These are phyloP conservation scores for Cydia fagiglandana DNA, from an alignment of 1,140 invertebrate genomes.

Conservation along the genomic window DNA sequence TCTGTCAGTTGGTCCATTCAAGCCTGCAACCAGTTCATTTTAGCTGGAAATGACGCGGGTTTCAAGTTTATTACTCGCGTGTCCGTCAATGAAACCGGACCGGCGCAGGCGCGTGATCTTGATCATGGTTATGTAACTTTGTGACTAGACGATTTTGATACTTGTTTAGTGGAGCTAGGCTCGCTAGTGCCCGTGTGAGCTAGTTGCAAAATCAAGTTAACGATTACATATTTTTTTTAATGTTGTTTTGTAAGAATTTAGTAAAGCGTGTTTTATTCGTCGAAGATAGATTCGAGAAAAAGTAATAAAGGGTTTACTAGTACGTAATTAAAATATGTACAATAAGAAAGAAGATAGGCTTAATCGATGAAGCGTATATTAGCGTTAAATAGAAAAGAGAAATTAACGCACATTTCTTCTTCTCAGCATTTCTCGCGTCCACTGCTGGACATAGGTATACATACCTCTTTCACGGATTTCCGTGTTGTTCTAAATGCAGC, in stretches of 20 bases:
- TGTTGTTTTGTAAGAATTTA: too few relatives aligned
- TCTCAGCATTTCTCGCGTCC: too few relatives aligned
- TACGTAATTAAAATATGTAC: too few relatives aligned
- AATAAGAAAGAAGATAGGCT: too few relatives aligned
- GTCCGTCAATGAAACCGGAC: conserved; percentile 41
- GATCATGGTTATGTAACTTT: conserved; percentile 9
- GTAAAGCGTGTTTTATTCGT: background rate
- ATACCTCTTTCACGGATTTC: too few relatives aligned
- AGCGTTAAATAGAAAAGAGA: too few relatives aligned
- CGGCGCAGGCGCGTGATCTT: conserved; percentile 13
- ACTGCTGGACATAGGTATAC: too few relatives aligned
- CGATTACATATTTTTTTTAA: background rate
- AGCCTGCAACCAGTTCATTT: conserved; percentile 29
- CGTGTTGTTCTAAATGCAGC: too few relatives aligned
- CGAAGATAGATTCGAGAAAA: too few relatives aligned
- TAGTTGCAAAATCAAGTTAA: background rate
- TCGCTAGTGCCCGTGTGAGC: background rate
- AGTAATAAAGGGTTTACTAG: too few relatives aligned
- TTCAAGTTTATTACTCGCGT: conserved; percentile 40
- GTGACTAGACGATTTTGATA: conserved; percentile 6
- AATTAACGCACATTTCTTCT: too few relatives aligned
- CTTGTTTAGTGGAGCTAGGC: conserved; percentile 3
- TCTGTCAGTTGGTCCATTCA: conserved; percentile 34
- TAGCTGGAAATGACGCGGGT: conserved; percentile 27
- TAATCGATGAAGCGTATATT: too few relatives aligned